Evolutionary conservation across 2,888 invertebrate species (phyloP).

Genomic region (Rutpela maculata): DNA sequence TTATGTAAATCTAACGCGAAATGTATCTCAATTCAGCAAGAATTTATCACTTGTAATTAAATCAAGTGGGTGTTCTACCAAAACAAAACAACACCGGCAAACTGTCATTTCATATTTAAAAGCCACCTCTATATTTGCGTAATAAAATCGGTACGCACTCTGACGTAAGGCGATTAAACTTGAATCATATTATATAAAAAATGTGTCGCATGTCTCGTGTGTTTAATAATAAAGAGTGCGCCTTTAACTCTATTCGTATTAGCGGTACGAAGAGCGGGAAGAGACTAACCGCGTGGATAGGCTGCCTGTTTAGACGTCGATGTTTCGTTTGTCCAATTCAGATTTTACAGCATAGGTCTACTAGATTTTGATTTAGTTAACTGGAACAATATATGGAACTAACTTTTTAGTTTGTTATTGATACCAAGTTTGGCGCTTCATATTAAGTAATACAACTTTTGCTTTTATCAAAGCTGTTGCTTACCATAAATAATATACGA

Average conservation of each 20-base stretch:
- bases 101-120: conserved; percentile 27
- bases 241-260: conserved; percentile 51
- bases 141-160: conserved; percentile 32
- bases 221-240: conserved; percentile 46
- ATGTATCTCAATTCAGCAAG: neutral
- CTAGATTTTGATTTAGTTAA: conserved; percentile 45
- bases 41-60: conserved; percentile 19
- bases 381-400: conserved; percentile 36
- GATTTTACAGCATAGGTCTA: conserved; percentile 45
- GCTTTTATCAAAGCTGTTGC: conserved; percentile 6
- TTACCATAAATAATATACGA: neutral
- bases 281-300: conserved; percentile 59
- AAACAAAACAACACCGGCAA: conserved; percentile 28
- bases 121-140: conserved; percentile 7
- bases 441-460: conserved; percentile 18
- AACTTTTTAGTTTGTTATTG: conserved; percentile 12
- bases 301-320: conserved; percentile 42
- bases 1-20: conserved; percentile 19
- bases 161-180: conserved; percentile 7
- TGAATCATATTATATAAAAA: conserved; percentile 19
- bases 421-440: neutral
- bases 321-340: conserved; percentile 48
- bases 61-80: conserved; percentile 30
- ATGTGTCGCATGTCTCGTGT: conserved; percentile 44
- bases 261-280: conserved; percentile 61